These are phyloP conservation scores for Drosophila melanocephala DNA, from an alignment of 2,888 invertebrate genomes.

Conservation along the genomic window DNA sequence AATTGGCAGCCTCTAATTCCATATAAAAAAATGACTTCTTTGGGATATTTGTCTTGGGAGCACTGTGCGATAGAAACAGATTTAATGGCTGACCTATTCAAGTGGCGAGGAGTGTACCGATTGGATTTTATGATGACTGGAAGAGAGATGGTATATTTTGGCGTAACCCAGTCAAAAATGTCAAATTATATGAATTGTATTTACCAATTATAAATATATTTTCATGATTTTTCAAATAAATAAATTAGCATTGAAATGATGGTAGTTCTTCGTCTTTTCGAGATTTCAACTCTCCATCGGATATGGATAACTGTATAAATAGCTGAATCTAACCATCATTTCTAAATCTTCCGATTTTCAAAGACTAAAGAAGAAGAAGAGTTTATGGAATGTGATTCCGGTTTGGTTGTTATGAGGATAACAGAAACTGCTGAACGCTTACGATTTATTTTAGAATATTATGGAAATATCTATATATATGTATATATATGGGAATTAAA, in stretches of 20 bases:
- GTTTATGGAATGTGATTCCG: background rate
- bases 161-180: background rate
- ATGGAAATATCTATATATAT: too few relatives aligned
- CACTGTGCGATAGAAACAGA: too few relatives aligned
- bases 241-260: background rate
- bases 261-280: background rate
- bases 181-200: background rate
- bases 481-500: background rate
- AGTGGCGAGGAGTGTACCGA: background rate
- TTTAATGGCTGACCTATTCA: background rate
- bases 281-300: background rate
- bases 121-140: too few relatives aligned
- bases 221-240: background rate
- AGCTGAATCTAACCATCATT: background rate
- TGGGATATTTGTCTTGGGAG: too few relatives aligned
- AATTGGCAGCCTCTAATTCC: too few relatives aligned
- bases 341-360: background rate
- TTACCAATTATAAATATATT: background rate
- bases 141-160: background rate
- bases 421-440: background rate
- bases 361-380: background rate
- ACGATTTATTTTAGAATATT: background rate
- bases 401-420: background rate
- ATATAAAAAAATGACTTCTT: too few relatives aligned
- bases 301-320: background rate